A percentile compares a stretch with the other conserved stretches of the same genome.
phyloP scores from a whole-genome alignment of 2,797 vertebrate genomes.

The Antrozous pallidus region DNA sequence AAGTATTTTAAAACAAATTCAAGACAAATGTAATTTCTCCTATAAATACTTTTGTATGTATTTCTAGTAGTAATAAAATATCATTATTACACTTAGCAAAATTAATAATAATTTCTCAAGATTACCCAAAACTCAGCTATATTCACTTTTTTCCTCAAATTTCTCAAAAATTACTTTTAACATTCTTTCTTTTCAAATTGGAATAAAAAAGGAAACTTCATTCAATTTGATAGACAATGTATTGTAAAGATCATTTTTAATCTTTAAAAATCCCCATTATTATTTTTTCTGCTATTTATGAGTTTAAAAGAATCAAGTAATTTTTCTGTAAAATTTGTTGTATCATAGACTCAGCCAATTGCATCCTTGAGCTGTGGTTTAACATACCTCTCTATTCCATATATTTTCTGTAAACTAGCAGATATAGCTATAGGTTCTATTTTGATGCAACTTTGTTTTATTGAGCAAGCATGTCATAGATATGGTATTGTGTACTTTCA shows the following conservation, averaged over 20 bases:
- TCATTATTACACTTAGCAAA: neutral
- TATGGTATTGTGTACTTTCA: neutral
- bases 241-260: neutral
- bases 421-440: neutral
- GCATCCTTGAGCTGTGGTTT: neutral
- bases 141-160: neutral
- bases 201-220: neutral
- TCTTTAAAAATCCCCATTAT: neutral
- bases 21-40: neutral
- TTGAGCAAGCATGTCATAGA: neutral
- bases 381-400: neutral
- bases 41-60: neutral
- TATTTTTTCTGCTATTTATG: neutral
- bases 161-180: neutral
- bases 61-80: slow-evolving; percentile 6
- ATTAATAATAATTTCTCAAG: neutral
- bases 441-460: neutral
- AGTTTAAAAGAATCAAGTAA: neutral
- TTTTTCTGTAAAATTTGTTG: neutral
- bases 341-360: neutral
- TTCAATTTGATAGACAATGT: neutral
- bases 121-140: neutral
- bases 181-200: neutral
- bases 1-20: slow-evolving; percentile 1
- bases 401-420: neutral